These are phyloP conservation scores for Zosterops lateralis DNA, from an alignment of 2,113 vertebrate genomes.

Conservation along the genomic window DNA sequence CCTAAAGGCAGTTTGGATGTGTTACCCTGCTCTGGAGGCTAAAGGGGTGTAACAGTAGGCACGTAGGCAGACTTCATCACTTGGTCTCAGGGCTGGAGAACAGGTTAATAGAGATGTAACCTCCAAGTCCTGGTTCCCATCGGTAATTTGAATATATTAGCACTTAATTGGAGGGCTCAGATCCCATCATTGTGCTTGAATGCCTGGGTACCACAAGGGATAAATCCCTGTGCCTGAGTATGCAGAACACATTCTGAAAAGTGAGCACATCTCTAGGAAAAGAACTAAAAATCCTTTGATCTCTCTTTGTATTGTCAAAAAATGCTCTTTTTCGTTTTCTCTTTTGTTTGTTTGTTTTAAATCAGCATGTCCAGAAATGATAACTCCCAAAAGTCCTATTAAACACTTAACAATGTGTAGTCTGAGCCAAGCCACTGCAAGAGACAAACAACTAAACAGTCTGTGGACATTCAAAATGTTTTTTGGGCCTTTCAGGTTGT, in stretches of 20 bases:
- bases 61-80: neutral
- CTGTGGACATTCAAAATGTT: neutral
- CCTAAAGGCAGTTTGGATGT: neutral
- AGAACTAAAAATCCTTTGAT: neutral
- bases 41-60: neutral
- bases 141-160: neutral
- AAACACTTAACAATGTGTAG: neutral
- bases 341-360: neutral
- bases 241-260: neutral
- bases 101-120: neutral
- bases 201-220: neutral
- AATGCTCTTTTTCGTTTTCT: accelerated
- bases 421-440: neutral
- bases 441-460: neutral
- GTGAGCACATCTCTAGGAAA: neutral
- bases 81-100: neutral
- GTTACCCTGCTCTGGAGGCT: neutral
- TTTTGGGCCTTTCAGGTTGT: neutral
- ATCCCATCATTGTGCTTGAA: neutral
- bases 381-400: neutral
- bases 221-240: neutral
- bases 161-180: neutral
- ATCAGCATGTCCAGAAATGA: neutral
- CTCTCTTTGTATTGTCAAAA: neutral
- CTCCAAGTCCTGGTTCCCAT: neutral